phyloP scores from a whole-genome alignment of 2,888 invertebrate genomes.

The Himalopsyche japonica region DNA sequence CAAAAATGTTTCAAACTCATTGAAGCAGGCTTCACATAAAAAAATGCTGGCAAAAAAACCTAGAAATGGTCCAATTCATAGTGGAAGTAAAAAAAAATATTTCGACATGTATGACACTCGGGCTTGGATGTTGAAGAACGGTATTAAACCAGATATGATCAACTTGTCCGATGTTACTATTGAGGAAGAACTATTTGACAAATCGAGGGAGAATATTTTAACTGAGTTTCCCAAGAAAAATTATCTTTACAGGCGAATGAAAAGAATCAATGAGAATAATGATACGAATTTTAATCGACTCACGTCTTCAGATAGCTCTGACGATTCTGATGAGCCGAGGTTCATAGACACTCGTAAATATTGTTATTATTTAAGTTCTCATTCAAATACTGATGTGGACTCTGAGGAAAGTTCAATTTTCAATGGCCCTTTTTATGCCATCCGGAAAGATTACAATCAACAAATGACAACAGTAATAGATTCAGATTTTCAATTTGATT shows the following conservation, averaged over 20 bases:
- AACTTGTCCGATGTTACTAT: not conserved
- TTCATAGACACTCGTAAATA: slow-evolving; percentile 2
- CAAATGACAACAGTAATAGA: not conserved
- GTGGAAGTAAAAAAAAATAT: not conserved
- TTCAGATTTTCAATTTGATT: too few relatives aligned
- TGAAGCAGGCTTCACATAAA: not conserved
- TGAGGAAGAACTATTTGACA: not conserved
- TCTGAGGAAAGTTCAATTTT: slow-evolving; percentile 26
- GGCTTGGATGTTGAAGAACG: not conserved
- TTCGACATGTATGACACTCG: not conserved
- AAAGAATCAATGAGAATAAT: not conserved
- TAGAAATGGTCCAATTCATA: not conserved
- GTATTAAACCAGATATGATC: not conserved
- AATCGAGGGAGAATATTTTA: not conserved
- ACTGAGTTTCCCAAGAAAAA: not conserved
- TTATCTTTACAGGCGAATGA: not conserved
- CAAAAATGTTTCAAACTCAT: not conserved
- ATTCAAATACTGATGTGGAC: slow-evolving; percentile 4
- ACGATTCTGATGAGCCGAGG: not conserved
- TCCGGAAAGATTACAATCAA: slow-evolving; percentile 1
- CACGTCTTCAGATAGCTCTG: not conserved
- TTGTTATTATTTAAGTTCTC: slow-evolving; percentile 18
- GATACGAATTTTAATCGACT: not conserved
- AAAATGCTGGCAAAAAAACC: not conserved
- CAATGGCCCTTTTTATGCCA: slow-evolving; percentile 26